These are phyloP conservation scores for Drosophila flavopinicola DNA, from an alignment of 2,888 invertebrate genomes.

Conservation along the genomic window DNA sequence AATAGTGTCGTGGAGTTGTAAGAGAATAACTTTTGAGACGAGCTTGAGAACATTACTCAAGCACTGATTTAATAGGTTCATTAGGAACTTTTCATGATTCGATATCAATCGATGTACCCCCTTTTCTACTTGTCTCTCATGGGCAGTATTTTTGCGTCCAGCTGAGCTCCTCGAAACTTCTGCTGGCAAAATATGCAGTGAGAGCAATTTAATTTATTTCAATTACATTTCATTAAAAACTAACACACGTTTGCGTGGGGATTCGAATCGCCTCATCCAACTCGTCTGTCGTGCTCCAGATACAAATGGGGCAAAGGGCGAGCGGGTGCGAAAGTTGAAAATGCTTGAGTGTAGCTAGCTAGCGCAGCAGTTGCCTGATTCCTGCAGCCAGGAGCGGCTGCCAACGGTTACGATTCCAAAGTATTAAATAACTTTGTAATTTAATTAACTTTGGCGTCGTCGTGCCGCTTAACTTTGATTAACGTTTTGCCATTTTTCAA, in stretches of 20 bases:
- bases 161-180: conserved; percentile 13
- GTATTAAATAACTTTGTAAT: conserved; percentile 80
- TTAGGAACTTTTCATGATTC: neutral
- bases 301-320: conserved; percentile 16
- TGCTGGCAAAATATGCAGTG: conserved; percentile 33
- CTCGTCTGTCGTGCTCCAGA: conserved; percentile 7
- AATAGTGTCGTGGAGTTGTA: too few relatives aligned
- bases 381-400: conserved; percentile 12
- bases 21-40: too few relatives aligned
- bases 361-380: conserved; percentile 34
- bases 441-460: conserved; percentile 76
- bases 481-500: conserved; percentile 78
- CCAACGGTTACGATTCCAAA: conserved; percentile 67
- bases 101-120: neutral
- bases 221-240: conserved; percentile 72
- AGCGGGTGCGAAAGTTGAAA: conserved; percentile 55
- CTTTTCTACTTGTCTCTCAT: conserved; percentile 1
- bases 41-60: too few relatives aligned
- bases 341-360: conserved; percentile 36
- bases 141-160: conserved; percentile 15
- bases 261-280: conserved; percentile 1
- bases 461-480: conserved; percentile 77
- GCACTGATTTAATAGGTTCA: neutral
- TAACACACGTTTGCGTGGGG: conserved; percentile 56
- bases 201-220: conserved; percentile 62